Evolutionary conservation across 2,888 invertebrate genomes (phyloP).

Genomic region (Eilema griseolum): DNA sequence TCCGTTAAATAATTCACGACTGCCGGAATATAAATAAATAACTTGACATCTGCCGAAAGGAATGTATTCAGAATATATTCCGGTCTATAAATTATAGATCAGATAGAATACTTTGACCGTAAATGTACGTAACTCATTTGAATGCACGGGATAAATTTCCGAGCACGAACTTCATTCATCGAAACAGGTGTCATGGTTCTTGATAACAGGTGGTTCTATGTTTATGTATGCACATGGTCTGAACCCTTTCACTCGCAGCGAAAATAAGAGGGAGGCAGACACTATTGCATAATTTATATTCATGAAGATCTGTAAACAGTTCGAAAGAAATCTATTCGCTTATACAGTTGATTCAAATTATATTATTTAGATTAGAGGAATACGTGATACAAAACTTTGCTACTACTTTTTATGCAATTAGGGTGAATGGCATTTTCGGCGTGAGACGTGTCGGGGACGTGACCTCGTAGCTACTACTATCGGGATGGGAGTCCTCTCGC

Average conservation of each 20-base stretch:
- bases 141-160: neutral
- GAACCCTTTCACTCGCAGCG: conserved; percentile 10
- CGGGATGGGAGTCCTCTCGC: too few species aligned
- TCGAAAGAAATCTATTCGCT: neutral
- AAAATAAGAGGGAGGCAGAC: conserved; percentile 7
- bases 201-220: conserved; percentile 26
- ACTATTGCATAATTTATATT: conserved; percentile 4
- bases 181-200: conserved; percentile 22
- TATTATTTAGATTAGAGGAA: neutral
- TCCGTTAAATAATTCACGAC: neutral
- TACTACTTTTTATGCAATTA: neutral
- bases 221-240: conserved; percentile 20
- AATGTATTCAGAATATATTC: neutral
- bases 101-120: neutral
- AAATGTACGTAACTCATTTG: neutral
- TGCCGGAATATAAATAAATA: neutral
- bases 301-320: neutral
- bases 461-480: too few species aligned
- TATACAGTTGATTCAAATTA: neutral
- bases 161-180: conserved; percentile 8
- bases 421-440: neutral
- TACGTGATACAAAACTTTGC: neutral
- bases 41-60: neutral
- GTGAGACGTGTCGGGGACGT: too few species aligned
- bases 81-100: neutral